Evolutionary conservation across 2,888 invertebrate genomes (phyloP), one percentile per base, ranked within the genome.

Genomic region (Phorcus lineatus): DNA sequence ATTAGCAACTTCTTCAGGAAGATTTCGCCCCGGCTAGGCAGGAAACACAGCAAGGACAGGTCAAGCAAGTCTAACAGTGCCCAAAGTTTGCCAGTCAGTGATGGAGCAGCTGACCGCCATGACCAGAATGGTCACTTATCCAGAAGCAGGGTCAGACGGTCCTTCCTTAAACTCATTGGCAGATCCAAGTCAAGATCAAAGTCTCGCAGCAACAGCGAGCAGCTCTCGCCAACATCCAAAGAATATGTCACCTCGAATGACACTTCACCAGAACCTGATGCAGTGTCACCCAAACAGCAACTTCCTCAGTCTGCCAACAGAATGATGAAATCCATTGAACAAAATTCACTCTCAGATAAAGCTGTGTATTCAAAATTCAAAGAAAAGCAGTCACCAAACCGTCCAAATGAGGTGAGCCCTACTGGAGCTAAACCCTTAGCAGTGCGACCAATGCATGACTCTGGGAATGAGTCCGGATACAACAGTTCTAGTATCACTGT

Each of bases 1-100:
- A 90, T 92, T 77, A 88, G 89, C 22, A 92, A 90, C 80, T 91
- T 92, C 85, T 90, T 92, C 81, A 86, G 88, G 74, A 87, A 88
- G 62, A 84, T 90, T 78, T 91, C 90, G 2, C 91, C 90, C 2
- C 86, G 85, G 40, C 77, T 89, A 24, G 79, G 90, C n/a, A 84
- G 85, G 75, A 85, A 84, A 54, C 70, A 80, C 17, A 75, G 82
- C n/a, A 81, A 80, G n/a, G 82, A 83, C 47, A 47, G 80, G 36
- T 40, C 53, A 77, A 88, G 86, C 77, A 87, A 87, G 62, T 83
- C 88, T 9, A 87, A 88, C 24, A 90, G 90, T 75, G 85, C 89
- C 9, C 86, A 86, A 55, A 90, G 89, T 81, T 82, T 89, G 80
- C 82, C 84, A 17, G 83, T 82, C 3, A 83, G 85, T 74, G 86